Evolutionary conservation across 2,888 invertebrate species (phyloP).

Genomic region (Drosophila fungiperda): DNA sequence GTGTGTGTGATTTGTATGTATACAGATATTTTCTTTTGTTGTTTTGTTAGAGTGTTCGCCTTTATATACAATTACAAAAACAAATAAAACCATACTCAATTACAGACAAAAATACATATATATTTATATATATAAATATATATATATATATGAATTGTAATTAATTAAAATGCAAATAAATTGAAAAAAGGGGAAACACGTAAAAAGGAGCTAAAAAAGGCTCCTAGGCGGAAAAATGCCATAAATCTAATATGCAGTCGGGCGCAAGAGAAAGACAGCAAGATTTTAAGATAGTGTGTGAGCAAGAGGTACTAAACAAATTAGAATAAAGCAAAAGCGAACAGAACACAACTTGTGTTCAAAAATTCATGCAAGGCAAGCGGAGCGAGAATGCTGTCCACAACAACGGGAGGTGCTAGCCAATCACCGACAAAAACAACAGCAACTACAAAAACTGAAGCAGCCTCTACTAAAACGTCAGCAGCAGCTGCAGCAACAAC

Average conservation of each 20-base stretch:
- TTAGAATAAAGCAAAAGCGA: background rate
- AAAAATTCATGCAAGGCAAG: slow-evolving; percentile 27
- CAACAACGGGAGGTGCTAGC: slow-evolving; percentile 53
- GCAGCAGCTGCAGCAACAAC: slow-evolving; percentile 33
- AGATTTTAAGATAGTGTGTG: background rate
- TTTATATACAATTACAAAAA: slow-evolving; percentile 35
- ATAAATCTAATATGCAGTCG: background rate
- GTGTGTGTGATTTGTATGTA: slow-evolving; percentile 48
- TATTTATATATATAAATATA: background rate
- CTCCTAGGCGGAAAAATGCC: background rate
- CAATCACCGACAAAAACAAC: slow-evolving; percentile 46
- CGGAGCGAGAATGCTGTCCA: slow-evolving; percentile 57
- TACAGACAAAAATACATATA: background rate
- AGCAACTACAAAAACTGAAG: slow-evolving; percentile 16
- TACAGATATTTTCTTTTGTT: slow-evolving; percentile 53
- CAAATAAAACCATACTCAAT: background rate
- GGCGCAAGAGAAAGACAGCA: background rate
- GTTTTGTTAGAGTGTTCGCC: slow-evolving; percentile 49
- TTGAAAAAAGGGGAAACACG: background rate
- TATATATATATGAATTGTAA: background rate
- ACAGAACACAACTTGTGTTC: slow-evolving; percentile 23
- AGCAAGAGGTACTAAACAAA: background rate
- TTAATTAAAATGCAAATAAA: background rate
- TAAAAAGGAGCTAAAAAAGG: background rate
- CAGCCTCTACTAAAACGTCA: slow-evolving; percentile 9